These are phyloP conservation scores for Leptinotarsa defecta DNA, from an alignment of 1,140 invertebrate genomes.

Conservation along the genomic window DNA sequence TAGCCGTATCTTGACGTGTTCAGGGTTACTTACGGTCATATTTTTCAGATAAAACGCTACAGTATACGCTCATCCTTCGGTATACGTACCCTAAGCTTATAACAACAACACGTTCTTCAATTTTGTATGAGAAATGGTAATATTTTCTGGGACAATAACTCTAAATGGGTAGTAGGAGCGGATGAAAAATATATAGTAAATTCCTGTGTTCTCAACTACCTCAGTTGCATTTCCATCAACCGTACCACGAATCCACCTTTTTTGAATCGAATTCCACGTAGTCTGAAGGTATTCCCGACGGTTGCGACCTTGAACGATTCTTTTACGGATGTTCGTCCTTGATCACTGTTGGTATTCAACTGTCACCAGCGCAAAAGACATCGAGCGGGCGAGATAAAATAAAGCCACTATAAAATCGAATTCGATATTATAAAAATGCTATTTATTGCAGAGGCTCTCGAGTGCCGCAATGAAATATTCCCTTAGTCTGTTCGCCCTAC, in stretches of 20 bases:
- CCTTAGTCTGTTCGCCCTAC: background rate
- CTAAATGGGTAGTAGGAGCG: too few species aligned
- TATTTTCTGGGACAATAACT: too few species aligned
- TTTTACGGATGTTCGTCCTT: background rate
- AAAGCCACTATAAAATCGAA: background rate
- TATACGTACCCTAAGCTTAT: too few species aligned
- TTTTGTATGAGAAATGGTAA: too few species aligned
- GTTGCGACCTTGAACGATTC: background rate
- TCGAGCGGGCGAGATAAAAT: background rate
- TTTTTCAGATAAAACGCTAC: too few species aligned
- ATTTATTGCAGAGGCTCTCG: background rate
- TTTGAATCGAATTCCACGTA: background rate
- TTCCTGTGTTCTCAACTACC: too few species aligned
- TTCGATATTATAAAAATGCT: background rate
- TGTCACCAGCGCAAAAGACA: background rate
- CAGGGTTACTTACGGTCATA: too few species aligned
- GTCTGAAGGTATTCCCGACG: background rate
- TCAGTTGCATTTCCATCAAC: too few species aligned
- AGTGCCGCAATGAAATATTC: constrained; percentile 2
- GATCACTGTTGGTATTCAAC: background rate
- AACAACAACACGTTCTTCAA: too few species aligned
- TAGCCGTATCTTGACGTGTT: too few species aligned
- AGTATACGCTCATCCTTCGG: too few species aligned
- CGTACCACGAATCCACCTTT: background rate
- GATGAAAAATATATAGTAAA: too few species aligned